Base-by-base conservation (phyloP, 2,888 invertebrate species). In the Hyles lineata region DNA sequence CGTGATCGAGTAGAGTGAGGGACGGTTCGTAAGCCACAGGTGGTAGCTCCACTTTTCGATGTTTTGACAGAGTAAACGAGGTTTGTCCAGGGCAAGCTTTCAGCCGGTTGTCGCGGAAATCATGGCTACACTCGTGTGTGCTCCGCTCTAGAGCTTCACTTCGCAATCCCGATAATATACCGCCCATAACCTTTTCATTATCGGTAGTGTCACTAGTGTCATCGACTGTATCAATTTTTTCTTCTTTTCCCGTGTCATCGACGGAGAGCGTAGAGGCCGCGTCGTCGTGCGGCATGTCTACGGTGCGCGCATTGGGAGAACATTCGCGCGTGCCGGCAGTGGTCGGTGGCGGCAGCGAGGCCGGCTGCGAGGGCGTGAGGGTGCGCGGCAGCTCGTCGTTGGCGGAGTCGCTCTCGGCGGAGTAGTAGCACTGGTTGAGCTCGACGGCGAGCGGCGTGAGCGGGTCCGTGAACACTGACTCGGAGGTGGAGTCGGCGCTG, bases 381-480 rank as follows among this genome's bases (percentile, higher is more conserved):
- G 89, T 89, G 81, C 87, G 89, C 80, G 87, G 86, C 76, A 84
- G 85, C 74, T 92, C 92, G 77, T 92, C 92, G 82, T 82, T 91
- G 77, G 92, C 90, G 84, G 93, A 92, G 86, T 93, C 95, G 86
- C 95, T 96, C 86, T 96, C 96, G 77, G 96, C 96, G 78, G 95
- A 95, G 88, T 95, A 95, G 87, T 96, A 95, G 86, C 95, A 96
- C 91, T 95, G 95, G 93, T 96, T 96, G 85, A 95, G 94, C 89
- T 96, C 96, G 80, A 96, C 95, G 84, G 95, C 96, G 82, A 95
- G 95, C 85, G 96, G 96, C 87, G 95, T 95, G 80, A 96, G 93
- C 80, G 97, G 96, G 89, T 97, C 97, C 80, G 97, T 97, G 93
- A 97, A 97, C 89, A 97, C 96, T 85, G 97, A 97, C 89, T 96